Base-by-base conservation (phyloP, 2,888 invertebrate genomes). In the Patella depressa region DNA sequence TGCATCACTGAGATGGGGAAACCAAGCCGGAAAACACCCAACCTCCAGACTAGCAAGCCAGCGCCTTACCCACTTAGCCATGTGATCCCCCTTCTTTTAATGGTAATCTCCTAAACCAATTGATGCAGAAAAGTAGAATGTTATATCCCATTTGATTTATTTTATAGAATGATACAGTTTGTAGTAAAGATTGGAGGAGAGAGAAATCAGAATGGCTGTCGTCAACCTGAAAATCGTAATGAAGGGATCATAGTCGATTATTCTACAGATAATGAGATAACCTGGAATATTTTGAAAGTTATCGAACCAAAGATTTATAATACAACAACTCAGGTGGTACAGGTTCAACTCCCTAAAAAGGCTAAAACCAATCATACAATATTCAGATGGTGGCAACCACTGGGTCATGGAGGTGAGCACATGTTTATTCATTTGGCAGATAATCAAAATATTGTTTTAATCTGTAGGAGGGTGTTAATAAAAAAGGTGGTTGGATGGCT, bases 301-400 rank as follows among this genome's bases (percentile, higher is more conserved):
- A 80, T 91, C 0, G 89, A 90, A 77, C 89, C 89, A 55, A 79
- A 81, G n/a, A 73, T 88, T 53, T 85, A 86, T 70, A 88, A 87
- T 73, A 83, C 81, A n/a, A 85, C 86, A 24, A 84, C 85, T 24
- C 86, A 88, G 72, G 81, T 87, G 53, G 85, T 91, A 7, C 85
- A 85, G 24, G 72, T 91, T 9, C 83, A 86, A 11, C 82, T 92
- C 15, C 92, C 92, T 5, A 77, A 80, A 5, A 87, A 84, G 19
- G 91, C 92, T 14, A 91, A 90, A 81, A 87, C 90, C 2, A 84
- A 85, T 12, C 81, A 83, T 11, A 92, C 92, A 5, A 86, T 88
- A 54, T 89, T 92, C 78, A 85, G 92, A 24, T 92, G 92, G 91
- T 91, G 92, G 91, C 92, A 92, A 80, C 91, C 89, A 12, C 78